A percentile compares a stretch with the other conserved stretches of the same genome.
Evolutionary conservation across 2,888 invertebrate genomes (phyloP).

Genomic region (Patella pellucida): DNA sequence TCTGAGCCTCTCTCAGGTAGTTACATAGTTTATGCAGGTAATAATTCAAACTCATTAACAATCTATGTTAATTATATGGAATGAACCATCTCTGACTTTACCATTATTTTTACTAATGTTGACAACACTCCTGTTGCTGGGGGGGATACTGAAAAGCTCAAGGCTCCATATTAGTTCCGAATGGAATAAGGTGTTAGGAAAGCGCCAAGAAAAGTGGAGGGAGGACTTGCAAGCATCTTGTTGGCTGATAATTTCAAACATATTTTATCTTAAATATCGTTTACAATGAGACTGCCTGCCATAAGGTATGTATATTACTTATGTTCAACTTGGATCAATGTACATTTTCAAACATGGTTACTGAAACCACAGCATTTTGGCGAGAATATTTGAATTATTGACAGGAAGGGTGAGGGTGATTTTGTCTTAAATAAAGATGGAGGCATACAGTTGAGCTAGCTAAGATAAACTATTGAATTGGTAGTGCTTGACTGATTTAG

Average conservation of each 20-base stretch:
- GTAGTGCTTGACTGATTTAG: too few relatives aligned
- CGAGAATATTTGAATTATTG: background rate
- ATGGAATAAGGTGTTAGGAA: too few relatives aligned
- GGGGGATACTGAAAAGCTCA: too few relatives aligned
- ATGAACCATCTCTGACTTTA: conserved; percentile 25
- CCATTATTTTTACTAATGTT: conserved; percentile 14
- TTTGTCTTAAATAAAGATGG: too few relatives aligned
- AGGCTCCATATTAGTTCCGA: too few relatives aligned
- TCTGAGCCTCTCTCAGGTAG: conserved; percentile 31
- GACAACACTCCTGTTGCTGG: conserved; percentile 6
- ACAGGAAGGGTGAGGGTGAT: background rate
- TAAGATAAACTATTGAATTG: too few relatives aligned
- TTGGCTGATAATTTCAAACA: background rate
- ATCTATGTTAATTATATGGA: conserved; percentile 65
- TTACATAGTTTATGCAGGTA: conserved; percentile 44
- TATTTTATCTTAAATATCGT: conserved; percentile 6
- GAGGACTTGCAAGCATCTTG: too few relatives aligned
- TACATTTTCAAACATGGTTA: background rate
- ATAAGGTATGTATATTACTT: conserved; percentile 2
- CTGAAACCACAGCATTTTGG: background rate
- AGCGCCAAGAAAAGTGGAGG: too few relatives aligned
- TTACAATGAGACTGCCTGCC: background rate
- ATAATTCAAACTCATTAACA: conserved; percentile 59
- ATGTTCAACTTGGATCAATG: background rate
- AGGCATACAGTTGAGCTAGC: too few relatives aligned